Evolutionary conservation across 2,888 invertebrate species (phyloP), one percentile per base, ranked within the genome.

Genomic region (Drosophila mimetica): DNA sequence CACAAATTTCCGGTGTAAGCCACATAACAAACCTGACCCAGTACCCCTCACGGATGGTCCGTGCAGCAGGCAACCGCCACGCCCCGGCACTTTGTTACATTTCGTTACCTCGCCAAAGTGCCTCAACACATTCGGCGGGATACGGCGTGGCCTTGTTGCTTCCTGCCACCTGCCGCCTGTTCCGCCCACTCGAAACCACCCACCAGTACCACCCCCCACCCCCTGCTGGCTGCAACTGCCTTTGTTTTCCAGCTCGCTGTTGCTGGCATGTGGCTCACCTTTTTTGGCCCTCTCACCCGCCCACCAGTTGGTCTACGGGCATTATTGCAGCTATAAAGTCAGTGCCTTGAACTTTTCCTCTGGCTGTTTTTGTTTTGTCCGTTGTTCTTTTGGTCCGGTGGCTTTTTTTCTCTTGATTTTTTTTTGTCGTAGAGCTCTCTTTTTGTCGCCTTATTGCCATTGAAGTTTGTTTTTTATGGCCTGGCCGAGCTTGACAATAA

Each of bases 291-390:
- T 14, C 18, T 47, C 44, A 32, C 30, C 20, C 61, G n/a, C 11
- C 58, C 18, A 8, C 44, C 65, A 25, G 30, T 52, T n/a, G 55
- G 55, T 41, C 41, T 51, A 22, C 42, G 50, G 76, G 60, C 81
- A 84, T 83, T 84, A 84, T 84, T 88, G 83, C 83, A 88, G 88
- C 88, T 88, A 88, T 84, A 84, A 83, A 83, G 82, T 85, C 88
- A 85, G 88, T 87, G 86, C 88, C 87, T 83, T 82, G 82, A 85
- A 83, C 88, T 88, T 83, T 75, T 64, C 52, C 64, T 65, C 66
- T 36, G 11, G 41, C 52, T 51, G 51, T 37, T 64, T 85, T 77
- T 73, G 69, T 66, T 66, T 57, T 50, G 61, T 20, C 52, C 60
- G 66, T 67, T 81, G 82, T 76, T 74, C 74, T 75, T 76, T 72